Conservation (phyloP, 2,888 invertebrate species). For the Leistus spinibarbis region DNA sequence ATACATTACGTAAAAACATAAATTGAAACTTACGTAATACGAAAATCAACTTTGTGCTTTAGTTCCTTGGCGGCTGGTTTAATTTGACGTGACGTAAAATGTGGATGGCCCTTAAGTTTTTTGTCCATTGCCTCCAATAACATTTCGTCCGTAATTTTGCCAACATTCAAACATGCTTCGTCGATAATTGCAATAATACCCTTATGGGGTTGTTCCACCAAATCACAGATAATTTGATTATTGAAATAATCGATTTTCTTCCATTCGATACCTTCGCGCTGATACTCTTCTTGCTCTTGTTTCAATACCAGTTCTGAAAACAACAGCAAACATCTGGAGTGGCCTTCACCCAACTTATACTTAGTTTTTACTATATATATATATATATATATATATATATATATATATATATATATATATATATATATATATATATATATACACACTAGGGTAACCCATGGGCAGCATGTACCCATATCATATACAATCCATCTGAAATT, state of each 20-base stretch:
- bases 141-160: constrained; percentile 84
- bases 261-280: constrained; percentile 95
- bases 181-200: constrained; percentile 93
- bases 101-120: constrained; percentile 82
- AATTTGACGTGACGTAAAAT: constrained; percentile 87
- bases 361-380: no score
- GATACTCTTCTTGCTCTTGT: constrained; percentile 98
- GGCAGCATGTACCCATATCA: no score
- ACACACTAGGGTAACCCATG: no score
- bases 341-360: no score
- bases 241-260: constrained; percentile 95
- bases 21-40: constrained; percentile 68
- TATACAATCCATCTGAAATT: no score
- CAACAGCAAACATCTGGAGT: no score
- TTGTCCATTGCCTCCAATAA: constrained; percentile 93
- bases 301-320: constrained; percentile 88
- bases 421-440: no score
- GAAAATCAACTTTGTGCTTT: constrained; percentile 78
- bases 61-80: constrained; percentile 82
- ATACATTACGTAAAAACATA: background rate
- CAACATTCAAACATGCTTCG: constrained; percentile 95
- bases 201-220: constrained; percentile 92
- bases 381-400: no score
- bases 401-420: no score
- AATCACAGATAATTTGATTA: constrained; percentile 93